A percentile compares a stretch with the other conserved stretches of the same genome.
Conservation (phyloP, 2,888 invertebrate species). For the Zaprionus lineosus region DNA sequence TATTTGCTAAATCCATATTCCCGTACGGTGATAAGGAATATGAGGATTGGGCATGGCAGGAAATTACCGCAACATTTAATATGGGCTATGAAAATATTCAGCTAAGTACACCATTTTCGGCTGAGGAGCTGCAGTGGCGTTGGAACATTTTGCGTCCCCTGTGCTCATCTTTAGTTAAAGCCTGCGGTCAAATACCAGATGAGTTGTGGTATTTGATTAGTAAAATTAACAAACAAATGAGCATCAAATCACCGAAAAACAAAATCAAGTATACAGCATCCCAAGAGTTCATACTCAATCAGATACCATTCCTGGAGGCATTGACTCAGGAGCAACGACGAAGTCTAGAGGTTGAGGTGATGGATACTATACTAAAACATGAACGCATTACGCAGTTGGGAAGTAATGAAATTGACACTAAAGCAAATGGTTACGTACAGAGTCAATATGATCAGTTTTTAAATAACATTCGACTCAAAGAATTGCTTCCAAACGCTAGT, state of each 20-base stretch:
- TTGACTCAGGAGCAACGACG: constrained; percentile 41
- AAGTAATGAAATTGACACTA: not conserved
- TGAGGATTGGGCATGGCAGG: constrained; percentile 56
- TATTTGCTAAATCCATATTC: constrained; percentile 13
- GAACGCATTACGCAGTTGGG: constrained; percentile 34
- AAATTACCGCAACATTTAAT: constrained; percentile 47
- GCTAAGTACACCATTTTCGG: constrained; percentile 39
- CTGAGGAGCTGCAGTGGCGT: constrained; percentile 54
- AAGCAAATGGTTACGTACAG: constrained; percentile 10
- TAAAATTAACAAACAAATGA: constrained; percentile 34
- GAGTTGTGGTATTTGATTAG: constrained; percentile 43
- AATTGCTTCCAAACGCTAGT: too few species aligned
- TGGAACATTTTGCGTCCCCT: constrained; percentile 63
- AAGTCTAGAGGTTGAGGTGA: constrained; percentile 65
- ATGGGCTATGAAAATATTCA: constrained; percentile 21
- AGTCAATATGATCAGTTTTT: constrained; percentile 58
- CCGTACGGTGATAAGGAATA: constrained; percentile 38
- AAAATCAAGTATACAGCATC: not conserved
- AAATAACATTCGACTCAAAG: constrained; percentile 50
- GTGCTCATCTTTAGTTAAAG: constrained; percentile 43
- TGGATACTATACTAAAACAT: constrained; percentile 54
- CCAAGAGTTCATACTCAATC: constrained; percentile 34
- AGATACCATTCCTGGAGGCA: constrained; percentile 38
- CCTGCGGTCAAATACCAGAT: constrained; percentile 47
- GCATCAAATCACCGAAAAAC: not conserved